Evolutionary conservation across 1,140 invertebrate species (phyloP).

Genomic region (Forficula auricularia): DNA sequence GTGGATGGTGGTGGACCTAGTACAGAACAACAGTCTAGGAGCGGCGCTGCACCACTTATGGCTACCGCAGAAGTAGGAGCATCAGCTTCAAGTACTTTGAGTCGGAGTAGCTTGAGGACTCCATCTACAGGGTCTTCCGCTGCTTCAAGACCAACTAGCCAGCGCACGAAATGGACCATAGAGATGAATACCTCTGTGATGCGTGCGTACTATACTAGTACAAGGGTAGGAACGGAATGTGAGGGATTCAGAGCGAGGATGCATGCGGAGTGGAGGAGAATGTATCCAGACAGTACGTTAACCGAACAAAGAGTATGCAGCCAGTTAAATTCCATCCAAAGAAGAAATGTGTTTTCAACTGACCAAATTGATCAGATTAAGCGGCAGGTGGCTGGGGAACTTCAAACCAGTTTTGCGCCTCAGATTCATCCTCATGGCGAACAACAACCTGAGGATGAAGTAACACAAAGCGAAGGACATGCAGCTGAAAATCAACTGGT

Average conservation of each 20-base stretch:
- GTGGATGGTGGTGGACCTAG: slow-evolving; percentile 2
- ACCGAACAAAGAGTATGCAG: not conserved
- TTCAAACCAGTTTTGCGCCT: no score
- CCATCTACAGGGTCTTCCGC: not conserved
- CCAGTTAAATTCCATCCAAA: no score
- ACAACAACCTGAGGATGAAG: no score
- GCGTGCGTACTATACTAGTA: not conserved
- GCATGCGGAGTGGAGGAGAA: not conserved
- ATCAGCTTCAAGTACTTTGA: no score
- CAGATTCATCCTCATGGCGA: no score
- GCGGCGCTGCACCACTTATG: not conserved
- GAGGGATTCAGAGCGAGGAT: not conserved
- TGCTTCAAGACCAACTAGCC: not conserved
- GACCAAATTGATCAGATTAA: no score
- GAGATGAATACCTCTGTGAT: not conserved
- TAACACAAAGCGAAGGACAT: no score
- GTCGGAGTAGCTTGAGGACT: no score
- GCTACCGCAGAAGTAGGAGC: not conserved
- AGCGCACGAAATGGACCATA: not conserved
- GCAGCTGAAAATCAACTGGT: no score
- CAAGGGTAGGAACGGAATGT: not conserved
- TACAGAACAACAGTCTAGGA: not conserved
- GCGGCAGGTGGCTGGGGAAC: no score
- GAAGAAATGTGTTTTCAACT: no score
- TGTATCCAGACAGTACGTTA: not conserved